Evolutionary conservation across 2,888 invertebrate species (phyloP), one percentile per base, ranked within the genome.

Genomic region (Seladonia tumulorum): DNA sequence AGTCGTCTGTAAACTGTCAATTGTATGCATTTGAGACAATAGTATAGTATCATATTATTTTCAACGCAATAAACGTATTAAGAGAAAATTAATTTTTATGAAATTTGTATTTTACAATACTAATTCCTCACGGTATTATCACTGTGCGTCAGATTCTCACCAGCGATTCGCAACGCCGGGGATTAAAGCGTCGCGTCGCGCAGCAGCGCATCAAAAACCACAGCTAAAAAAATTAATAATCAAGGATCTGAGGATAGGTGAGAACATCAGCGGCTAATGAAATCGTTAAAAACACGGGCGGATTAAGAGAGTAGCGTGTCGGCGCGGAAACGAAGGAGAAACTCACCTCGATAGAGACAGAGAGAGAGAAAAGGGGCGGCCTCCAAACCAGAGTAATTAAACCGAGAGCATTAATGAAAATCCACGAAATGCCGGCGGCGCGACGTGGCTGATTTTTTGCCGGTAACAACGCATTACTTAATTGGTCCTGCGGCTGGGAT

Each of bases 381-480:
- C 49, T 66, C 70, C 74, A 86, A 86, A 82, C 78, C 86, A 8
- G 77, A 87, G 87, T 83, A 87, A 87, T 87, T 87, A 87, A 87
- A 76, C 80, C 68, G 72, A 72, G 75, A 78, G 66, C 70, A 82
- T 60, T 79, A 70, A 86, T 76, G 80, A 83, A 89, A 68, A 74
- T 78, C 77, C 39, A n/a, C 47, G 76, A 78, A 57, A 78, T 29
- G 60, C 22, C 57, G 63, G 25, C 49, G 74, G 78, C 5, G 29
- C 29, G 83, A 77, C 76, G 70, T 73, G 63, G 63, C 63, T 63
- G 63, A 86, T 86, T 90, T 91, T 91, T 90, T 85, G 73, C 83
- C 81, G 12, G 45, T 47, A 83, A 85, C 87, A 82, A 85, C 87
- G 86, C 90, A 91, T 90, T 91, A 90, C 87, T 85, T 88, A 87